Conservation (phyloP, 2,888 invertebrate species). For the Synanthedon vespiformis region DNA sequence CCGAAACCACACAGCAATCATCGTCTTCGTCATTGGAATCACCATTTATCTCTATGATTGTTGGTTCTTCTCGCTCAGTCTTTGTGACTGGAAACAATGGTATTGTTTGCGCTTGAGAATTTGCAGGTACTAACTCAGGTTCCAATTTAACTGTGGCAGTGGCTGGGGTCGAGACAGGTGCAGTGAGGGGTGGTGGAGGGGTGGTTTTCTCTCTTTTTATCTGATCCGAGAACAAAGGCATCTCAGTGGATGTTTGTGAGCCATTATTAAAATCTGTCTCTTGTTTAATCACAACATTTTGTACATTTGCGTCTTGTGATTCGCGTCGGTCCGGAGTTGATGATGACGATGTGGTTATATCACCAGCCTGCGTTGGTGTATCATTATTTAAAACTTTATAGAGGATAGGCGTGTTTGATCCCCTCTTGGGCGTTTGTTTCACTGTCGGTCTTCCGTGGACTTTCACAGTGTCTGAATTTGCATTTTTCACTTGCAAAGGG, state of each 20-base stretch:
- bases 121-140: slow-evolving; percentile 17
- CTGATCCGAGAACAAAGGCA: slow-evolving; percentile 41
- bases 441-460: slow-evolving; percentile 37
- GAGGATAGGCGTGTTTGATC: slow-evolving; percentile 26
- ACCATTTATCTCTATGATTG: slow-evolving; percentile 60
- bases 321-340: slow-evolving; percentile 24
- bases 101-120: slow-evolving; percentile 6
- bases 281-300: slow-evolving; percentile 48
- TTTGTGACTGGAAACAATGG: slow-evolving; percentile 45
- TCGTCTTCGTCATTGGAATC: slow-evolving; percentile 63
- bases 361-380: slow-evolving; percentile 9
- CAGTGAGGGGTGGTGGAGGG: slow-evolving; percentile 21
- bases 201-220: slow-evolving; percentile 53
- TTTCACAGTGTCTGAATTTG: slow-evolving; percentile 7
- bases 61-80: slow-evolving; percentile 37
- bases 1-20: slow-evolving; percentile 60
- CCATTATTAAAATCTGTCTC: slow-evolving; percentile 26
- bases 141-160: slow-evolving; percentile 48
- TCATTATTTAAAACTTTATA: slow-evolving; percentile 21
- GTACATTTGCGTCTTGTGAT: slow-evolving; percentile 23
- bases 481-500: slow-evolving; percentile 11
- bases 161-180: slow-evolving; percentile 29
- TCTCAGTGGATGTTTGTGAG: slow-evolving; percentile 20
- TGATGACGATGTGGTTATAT: slow-evolving; percentile 6
- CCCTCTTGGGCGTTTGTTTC: slow-evolving; percentile 58